phyloP scores from a whole-genome alignment of 2,797 vertebrate species.

The Chaetodon trifasciatus region DNA sequence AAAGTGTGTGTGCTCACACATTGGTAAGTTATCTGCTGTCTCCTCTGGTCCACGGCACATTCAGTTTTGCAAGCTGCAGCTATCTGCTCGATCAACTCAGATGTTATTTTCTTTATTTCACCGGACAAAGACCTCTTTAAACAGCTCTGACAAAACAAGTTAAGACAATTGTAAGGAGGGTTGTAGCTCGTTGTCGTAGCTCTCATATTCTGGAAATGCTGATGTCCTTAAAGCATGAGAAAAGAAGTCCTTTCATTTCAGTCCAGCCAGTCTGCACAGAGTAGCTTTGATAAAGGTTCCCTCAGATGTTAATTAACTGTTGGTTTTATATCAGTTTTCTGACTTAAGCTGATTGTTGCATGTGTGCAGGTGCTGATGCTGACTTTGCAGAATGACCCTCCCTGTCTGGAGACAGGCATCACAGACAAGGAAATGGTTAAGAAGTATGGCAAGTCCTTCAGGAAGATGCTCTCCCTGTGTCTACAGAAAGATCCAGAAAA shows the following conservation, averaged over 20 bases:
- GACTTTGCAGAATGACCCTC: conserved; percentile 96
- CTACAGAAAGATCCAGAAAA: conserved; percentile 99
- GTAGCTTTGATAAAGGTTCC: neutral
- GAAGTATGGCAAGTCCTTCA: conserved; percentile 97
- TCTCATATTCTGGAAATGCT: neutral
- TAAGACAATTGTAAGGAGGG: neutral
- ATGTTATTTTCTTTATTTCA: neutral
- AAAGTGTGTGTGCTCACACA: neutral
- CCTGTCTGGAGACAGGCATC: conserved; percentile 96
- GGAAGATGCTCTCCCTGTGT: conserved; percentile 97
- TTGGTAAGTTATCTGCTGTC: neutral
- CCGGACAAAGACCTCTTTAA: neutral
- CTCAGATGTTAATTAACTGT: neutral
- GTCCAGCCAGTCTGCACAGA: neutral
- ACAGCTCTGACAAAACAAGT: neutral
- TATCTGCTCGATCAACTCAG: neutral
- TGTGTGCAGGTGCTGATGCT: conserved; percentile 92
- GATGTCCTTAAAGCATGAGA: neutral
- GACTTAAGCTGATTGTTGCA: neutral
- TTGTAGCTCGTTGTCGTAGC: neutral
- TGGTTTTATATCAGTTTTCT: neutral
- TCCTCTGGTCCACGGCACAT: neutral
- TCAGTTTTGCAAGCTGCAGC: neutral
- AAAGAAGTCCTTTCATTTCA: neutral
- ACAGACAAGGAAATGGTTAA: conserved; percentile 98